Base-by-base conservation (phyloP, 2,888 invertebrate species). In the Diadromus collaris region DNA sequence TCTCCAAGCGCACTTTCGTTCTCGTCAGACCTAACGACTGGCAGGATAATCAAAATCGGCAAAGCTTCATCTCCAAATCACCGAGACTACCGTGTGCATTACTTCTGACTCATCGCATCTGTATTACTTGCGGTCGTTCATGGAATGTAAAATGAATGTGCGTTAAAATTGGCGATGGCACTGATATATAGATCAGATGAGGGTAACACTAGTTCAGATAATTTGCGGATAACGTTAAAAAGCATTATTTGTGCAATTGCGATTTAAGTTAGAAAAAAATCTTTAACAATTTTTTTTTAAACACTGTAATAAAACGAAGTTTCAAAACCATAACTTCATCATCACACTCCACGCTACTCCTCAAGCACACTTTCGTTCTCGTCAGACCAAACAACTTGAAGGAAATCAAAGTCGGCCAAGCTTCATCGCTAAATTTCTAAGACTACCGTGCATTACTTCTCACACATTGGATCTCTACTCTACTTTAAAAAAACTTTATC, bases 331-430 rank as follows among this genome's bases (percentile, higher is more conserved):
- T n/a, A n/a, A n/a, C n/a, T n/a, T n/a, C n/a, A n/a, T n/a, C n/a
- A n/a, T n/a, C n/a, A n/a, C n/a, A n/a, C n/a, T n/a, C n/a, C n/a
- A n/a, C n/a, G n/a, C n/a, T n/a, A n/a, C n/a, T n/a, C n/a, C n/a
- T n/a, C n/a, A n/a, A n/a, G n/a, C n/a, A n/a, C n/a, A 13, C 38
- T 41, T 41, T 41, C 38, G 21, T n/a, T 74, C 24, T 51, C 68
- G 34, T 51, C 41, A 48, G 58, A 65, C 44, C 67, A 27, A 48
- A 51, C 60, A 70, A 63, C 76, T 61, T 44, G 48, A 60, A 24
- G n/a, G 64, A 51, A 61, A 79, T 71, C 63, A 70, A 76, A 76
- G 74, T 79, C 73, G 76, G 41, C 60, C 61, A 60, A 65, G 70
- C 71, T 72, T 38, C 10, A 19, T 48, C 16, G 24, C 27, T 38